phyloP scores from a whole-genome alignment of 23 tunicate species.

The Ascidia mentula region DNA sequence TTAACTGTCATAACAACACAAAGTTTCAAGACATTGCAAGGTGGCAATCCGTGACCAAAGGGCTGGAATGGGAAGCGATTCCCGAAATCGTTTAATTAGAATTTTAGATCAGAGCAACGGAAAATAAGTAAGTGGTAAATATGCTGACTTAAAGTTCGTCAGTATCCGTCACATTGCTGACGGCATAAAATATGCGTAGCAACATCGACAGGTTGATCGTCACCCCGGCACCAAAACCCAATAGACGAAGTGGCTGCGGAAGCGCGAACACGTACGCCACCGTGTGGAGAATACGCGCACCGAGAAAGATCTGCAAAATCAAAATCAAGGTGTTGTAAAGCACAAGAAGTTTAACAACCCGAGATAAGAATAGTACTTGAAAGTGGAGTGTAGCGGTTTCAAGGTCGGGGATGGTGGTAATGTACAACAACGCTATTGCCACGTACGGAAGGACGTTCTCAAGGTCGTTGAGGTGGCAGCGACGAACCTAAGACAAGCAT shows the following conservation, averaged over 20 bases:
- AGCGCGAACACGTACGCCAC: slow-evolving; percentile 8
- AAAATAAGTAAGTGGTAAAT: no score
- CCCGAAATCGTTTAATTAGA: no score
- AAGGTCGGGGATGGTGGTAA: slow-evolving; percentile 51
- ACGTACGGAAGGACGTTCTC: slow-evolving; percentile 84
- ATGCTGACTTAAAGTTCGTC: no score
- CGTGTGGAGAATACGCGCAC: slow-evolving; percentile 27
- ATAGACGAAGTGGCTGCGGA: slow-evolving; percentile 23
- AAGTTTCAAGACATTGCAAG: no score
- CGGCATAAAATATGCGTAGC: not conserved
- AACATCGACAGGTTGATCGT: slow-evolving; percentile 24
- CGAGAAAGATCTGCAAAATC: slow-evolving; percentile 33
- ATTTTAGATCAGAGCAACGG: no score
- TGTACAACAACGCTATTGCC: slow-evolving; percentile 43
- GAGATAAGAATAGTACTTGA: slow-evolving; percentile 45
- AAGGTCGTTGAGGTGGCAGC: slow-evolving; percentile 75
- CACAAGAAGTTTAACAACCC: no score
- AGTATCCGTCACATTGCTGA: no score
- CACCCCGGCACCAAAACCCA: slow-evolving; percentile 22
- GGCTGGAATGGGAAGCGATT: no score
- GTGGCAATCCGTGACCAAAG: no score
- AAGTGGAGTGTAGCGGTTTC: slow-evolving; percentile 48
- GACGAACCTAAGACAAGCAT: slow-evolving; percentile 38
- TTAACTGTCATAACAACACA: no score
- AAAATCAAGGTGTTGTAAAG: no score